These are phyloP conservation scores for Philaethria dido DNA, from an alignment of 2,888 invertebrate genomes.

Conservation along the genomic window DNA sequence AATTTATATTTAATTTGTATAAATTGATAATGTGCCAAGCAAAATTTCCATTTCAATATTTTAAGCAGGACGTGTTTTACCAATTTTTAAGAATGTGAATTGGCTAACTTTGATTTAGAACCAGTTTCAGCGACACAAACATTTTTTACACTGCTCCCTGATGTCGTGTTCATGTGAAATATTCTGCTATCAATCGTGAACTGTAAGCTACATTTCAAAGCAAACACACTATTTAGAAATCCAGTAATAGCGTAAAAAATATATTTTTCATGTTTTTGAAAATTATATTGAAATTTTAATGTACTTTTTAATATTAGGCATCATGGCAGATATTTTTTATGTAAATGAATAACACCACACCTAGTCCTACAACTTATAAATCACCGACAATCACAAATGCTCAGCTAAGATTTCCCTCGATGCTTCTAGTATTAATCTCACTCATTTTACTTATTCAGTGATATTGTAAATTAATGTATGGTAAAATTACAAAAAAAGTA, in stretches of 20 bases:
- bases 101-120: slow-evolving; percentile 30
- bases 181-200: slow-evolving; percentile 30
- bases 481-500: too few species aligned
- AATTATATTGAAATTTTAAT: too few species aligned
- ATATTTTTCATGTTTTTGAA: background rate
- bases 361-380: slow-evolving; percentile 28
- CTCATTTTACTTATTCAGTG: slow-evolving; percentile 34
- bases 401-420: slow-evolving; percentile 74
- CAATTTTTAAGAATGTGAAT: slow-evolving; percentile 10
- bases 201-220: slow-evolving; percentile 27
- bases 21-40: background rate
- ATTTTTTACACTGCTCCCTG: slow-evolving; percentile 40
- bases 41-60: background rate
- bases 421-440: slow-evolving; percentile 66
- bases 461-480: slow-evolving; percentile 17
- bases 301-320: too few species aligned
- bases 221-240: slow-evolving; percentile 18
- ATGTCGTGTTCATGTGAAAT: slow-evolving; percentile 37
- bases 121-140: slow-evolving; percentile 21
- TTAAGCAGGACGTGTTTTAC: background rate
- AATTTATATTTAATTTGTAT: background rate
- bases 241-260: background rate
- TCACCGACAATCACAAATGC: slow-evolving; percentile 44
- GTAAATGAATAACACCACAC: background rate
- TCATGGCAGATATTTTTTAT: too few species aligned